phyloP scores from a whole-genome alignment of 2,888 invertebrate species.

The Drosophila ustulata region DNA sequence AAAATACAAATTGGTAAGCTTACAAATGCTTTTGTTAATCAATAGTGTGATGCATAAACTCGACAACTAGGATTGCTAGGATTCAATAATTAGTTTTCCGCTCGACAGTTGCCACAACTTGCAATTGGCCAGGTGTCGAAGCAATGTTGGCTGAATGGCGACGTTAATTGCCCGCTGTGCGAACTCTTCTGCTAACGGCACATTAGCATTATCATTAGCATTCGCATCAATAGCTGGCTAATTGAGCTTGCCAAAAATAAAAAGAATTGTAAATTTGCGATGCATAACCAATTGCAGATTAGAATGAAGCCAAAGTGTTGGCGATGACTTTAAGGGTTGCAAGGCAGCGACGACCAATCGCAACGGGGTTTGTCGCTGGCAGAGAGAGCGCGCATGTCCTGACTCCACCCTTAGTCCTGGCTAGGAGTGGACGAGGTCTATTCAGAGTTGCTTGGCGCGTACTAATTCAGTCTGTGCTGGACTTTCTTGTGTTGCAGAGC shows the following conservation, averaged over 20 bases:
- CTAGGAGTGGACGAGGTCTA: conserved; percentile 22
- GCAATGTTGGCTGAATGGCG: conserved; percentile 48
- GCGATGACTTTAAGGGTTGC: conserved; percentile 59
- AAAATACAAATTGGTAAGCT: too few species aligned
- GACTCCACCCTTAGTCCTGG: conserved; percentile 56
- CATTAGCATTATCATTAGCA: neutral
- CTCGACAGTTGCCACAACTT: neutral
- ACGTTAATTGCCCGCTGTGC: conserved; percentile 64
- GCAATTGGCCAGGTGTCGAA: conserved; percentile 12
- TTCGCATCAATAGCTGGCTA: conserved; percentile 49
- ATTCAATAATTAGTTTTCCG: neutral
- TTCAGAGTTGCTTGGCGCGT: neutral
- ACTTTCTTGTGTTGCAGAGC: conserved; percentile 82
- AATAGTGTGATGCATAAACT: too few species aligned
- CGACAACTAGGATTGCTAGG: neutral
- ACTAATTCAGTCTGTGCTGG: conserved; percentile 67
- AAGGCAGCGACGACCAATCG: conserved; percentile 55
- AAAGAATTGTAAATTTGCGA: neutral
- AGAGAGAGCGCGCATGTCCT: conserved; percentile 70
- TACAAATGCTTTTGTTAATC: too few species aligned
- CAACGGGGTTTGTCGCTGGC: conserved; percentile 9
- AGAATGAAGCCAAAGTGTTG: conserved; percentile 24
- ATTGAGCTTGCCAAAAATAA: conserved; percentile 37
- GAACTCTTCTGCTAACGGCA: neutral
- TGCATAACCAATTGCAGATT: conserved; percentile 67